Percentiles rank a stretch among this genome's conserved stretches.
Evolutionary conservation across 92 coral and sea anemone species (phyloP).

Genomic region (Metridium senile): DNA sequence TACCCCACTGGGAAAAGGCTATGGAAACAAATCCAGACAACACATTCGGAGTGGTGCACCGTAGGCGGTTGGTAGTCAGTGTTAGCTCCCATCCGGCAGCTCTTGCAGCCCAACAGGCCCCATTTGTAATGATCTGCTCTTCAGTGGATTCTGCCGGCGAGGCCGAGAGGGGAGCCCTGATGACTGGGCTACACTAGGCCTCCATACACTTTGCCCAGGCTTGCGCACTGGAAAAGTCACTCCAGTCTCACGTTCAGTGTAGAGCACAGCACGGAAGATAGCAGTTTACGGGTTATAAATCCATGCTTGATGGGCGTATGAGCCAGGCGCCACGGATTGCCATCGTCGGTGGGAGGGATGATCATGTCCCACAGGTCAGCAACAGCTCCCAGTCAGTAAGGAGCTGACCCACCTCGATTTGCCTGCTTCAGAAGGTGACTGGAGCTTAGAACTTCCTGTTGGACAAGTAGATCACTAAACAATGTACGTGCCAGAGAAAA

Average conservation of each 20-base stretch:
- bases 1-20: conserved; percentile 25
- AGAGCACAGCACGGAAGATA: conserved; percentile 26
- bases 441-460: conserved; percentile 21
- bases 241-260: conserved; percentile 18
- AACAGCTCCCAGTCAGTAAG: conserved; percentile 67
- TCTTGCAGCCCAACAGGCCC: background rate
- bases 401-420: conserved; percentile 51
- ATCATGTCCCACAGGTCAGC: conserved; percentile 63
- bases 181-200: conserved; percentile 41
- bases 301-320: conserved; percentile 36
- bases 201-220: conserved; percentile 35
- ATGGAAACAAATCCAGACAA: conserved; percentile 14
- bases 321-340: conserved; percentile 48
- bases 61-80: conserved; percentile 13
- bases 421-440: conserved; percentile 60
- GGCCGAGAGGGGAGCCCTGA: conserved; percentile 37
- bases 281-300: conserved; percentile 38
- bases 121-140: conserved; percentile 5
- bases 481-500: conserved; percentile 36
- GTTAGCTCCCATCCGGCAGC: background rate
- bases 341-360: conserved; percentile 66
- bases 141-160: conserved; percentile 25
- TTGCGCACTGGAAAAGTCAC: conserved; percentile 26
- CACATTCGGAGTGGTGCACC: conserved; percentile 21
- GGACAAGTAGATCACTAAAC: conserved; percentile 21